Base-by-base conservation (phyloP, 1,140 invertebrate species). In the Brachionus angularis region DNA sequence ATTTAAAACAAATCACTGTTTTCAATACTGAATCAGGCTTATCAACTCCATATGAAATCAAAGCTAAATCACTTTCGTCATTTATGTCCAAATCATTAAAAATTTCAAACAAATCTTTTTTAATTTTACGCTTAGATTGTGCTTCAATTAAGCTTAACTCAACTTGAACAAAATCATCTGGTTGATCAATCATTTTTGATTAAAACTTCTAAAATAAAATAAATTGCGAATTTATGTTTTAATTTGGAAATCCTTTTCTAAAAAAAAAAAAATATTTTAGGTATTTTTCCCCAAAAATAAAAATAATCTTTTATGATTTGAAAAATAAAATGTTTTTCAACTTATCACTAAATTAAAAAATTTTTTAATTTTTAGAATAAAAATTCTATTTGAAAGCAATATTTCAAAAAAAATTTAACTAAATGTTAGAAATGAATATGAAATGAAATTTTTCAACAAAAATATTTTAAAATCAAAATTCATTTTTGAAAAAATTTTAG, bases 101-200 rank as follows among this genome's bases (percentile, higher is more conserved):
- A n/a, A 53, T 53, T 5, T 53, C 50, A 53, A n/a, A 16, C 27
- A 53, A n/a, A 53, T 53, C 16, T 53, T 53, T 29, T 31, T 53
- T 31, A 31, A 29, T 23, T 53, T 53, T 42, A 42, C 10, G 10
- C 14, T 42, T 42, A 14, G 39, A 7, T 42, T 42, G 39, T 14
- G 18, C 16, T 10, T 34, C 5, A 0, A 34, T 12, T 8, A 55
- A 16, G 12, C 29, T 25, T 21, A 55, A 5, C n/a, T 55, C 52
- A 34, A 55, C 36, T 55, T 55, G 29, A 16, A 10, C 10, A 16
- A 7, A 4, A 18, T 58, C 21, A 1, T 58, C 14, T 39, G 21
- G 21, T 42, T 58, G 16, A 10, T 58, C 53, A 21, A 8, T 23
- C 53, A 58, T 58, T 39, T 55, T 55, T 55, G 5, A 8, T 49